Evolutionary conservation across 2,888 invertebrate species (phyloP).

Genomic region (Folsomia candida): DNA sequence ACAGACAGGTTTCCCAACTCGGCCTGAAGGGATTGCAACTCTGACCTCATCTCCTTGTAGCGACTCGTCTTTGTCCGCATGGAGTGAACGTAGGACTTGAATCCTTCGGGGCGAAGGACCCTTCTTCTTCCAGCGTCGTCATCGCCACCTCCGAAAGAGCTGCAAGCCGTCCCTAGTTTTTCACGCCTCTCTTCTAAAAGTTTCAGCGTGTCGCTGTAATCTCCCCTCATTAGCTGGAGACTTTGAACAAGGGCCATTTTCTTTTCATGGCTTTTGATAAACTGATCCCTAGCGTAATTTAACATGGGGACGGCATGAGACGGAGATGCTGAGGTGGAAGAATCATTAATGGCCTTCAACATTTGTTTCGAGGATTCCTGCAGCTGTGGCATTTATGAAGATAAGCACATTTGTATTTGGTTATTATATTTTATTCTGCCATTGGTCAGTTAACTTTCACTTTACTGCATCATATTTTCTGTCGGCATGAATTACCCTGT

Average conservation of each 20-base stretch:
- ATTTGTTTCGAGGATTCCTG: too few relatives aligned
- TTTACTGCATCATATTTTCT: too few relatives aligned
- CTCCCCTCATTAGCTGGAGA: neutral
- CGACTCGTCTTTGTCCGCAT: conserved; percentile 74
- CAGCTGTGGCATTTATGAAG: neutral
- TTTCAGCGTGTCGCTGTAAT: neutral
- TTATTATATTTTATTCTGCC: too few relatives aligned
- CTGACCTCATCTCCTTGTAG: conserved; percentile 72
- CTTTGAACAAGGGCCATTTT: conserved; percentile 16
- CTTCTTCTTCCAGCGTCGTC: conserved; percentile 15
- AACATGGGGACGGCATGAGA: conserved; percentile 13
- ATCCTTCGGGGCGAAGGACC: conserved; percentile 57
- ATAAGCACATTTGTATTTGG: neutral
- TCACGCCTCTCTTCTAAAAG: conserved; percentile 64
- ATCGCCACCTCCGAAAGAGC: conserved; percentile 14
- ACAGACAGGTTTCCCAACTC: conserved; percentile 73
- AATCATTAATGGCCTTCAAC: neutral
- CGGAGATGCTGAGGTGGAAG: neutral
- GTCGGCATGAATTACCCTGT: too few relatives aligned
- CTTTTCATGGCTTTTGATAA: conserved; percentile 13
- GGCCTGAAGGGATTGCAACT: conserved; percentile 70
- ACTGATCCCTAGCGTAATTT: conserved; percentile 26
- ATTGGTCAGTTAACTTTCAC: too few relatives aligned
- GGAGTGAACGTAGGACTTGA: conserved; percentile 78
- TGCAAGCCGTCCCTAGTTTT: conserved; percentile 58